Percentiles rank a stretch among this genome's conserved stretches.
phyloP scores from a whole-genome alignment of 2,797 vertebrate species.

The Coccyzus lansbergi region DNA sequence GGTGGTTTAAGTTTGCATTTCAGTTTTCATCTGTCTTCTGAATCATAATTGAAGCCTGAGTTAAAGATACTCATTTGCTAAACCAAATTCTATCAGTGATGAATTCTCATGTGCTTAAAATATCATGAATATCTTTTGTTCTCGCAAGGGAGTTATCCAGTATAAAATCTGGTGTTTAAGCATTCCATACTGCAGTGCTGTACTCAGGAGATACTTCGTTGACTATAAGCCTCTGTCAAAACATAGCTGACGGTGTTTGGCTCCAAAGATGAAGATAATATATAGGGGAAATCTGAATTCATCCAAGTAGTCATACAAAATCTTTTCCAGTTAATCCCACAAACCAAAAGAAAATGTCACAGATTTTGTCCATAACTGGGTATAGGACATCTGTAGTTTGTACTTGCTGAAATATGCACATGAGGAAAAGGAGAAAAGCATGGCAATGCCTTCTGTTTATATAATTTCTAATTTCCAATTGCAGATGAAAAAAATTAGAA shows the following conservation, averaged over 20 bases:
- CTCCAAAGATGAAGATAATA: not conserved
- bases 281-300: slow-evolving; percentile 27
- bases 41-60: not conserved
- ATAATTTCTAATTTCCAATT: not conserved
- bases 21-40: not conserved
- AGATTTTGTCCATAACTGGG: not conserved
- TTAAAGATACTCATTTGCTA: not conserved
- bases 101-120: not conserved
- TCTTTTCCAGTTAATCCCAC: slow-evolving; percentile 17
- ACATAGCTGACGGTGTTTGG: not conserved
- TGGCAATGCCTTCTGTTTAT: not conserved
- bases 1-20: not conserved
- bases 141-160: not conserved
- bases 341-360: not conserved
- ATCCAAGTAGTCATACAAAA: slow-evolving; percentile 38
- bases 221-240: slow-evolving; percentile 20
- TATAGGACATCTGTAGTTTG: not conserved
- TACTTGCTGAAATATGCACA: not conserved
- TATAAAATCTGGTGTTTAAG: not conserved
- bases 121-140: not conserved
- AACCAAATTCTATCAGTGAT: not conserved
- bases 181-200: not conserved
- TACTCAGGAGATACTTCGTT: not conserved
- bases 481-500: not conserved
- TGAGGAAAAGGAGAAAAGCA: not conserved